A percentile compares a stretch with the other conserved stretches of the same genome.
phyloP scores from a whole-genome alignment of 1,140 invertebrate genomes.

The Samia ricini region DNA sequence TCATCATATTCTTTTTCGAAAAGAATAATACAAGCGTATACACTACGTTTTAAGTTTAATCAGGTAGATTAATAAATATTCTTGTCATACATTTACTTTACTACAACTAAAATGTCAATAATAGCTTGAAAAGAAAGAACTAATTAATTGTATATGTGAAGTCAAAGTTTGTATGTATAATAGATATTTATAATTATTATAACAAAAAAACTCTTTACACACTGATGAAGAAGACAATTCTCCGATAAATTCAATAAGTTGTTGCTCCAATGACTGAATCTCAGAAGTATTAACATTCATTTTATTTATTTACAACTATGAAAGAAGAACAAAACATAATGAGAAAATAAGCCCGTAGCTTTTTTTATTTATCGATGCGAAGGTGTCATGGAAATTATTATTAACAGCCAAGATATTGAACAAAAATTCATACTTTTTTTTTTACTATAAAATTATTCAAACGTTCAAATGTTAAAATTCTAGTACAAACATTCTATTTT shows the following conservation, averaged over 20 bases:
- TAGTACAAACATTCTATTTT: background rate
- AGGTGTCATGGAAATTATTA: background rate
- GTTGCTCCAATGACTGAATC: conserved; percentile 59
- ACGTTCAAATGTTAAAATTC: background rate
- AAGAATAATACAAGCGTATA: background rate
- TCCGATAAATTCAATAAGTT: conserved; percentile 52
- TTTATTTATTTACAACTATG: background rate
- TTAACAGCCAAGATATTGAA: background rate
- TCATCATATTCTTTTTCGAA: background rate
- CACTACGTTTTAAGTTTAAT: background rate
- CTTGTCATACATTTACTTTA: too few relatives aligned
- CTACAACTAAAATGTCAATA: too few relatives aligned
- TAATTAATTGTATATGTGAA: too few relatives aligned
- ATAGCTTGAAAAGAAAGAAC: too few relatives aligned
- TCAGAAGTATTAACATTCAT: conserved; percentile 26
- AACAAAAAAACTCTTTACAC: background rate
- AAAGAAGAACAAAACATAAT: background rate
- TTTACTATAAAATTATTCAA: too few relatives aligned
- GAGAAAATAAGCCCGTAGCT: background rate
- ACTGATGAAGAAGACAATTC: conserved; percentile 49
- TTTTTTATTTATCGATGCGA: background rate
- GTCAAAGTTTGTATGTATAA: too few relatives aligned
- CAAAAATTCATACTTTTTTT: background rate
- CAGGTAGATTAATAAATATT: too few relatives aligned
- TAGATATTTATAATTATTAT: too few relatives aligned